Evolutionary conservation across 2,113 vertebrate genomes (phyloP), one percentile per base, ranked within the genome.

Genomic region (Tachysurus vachellii): DNA sequence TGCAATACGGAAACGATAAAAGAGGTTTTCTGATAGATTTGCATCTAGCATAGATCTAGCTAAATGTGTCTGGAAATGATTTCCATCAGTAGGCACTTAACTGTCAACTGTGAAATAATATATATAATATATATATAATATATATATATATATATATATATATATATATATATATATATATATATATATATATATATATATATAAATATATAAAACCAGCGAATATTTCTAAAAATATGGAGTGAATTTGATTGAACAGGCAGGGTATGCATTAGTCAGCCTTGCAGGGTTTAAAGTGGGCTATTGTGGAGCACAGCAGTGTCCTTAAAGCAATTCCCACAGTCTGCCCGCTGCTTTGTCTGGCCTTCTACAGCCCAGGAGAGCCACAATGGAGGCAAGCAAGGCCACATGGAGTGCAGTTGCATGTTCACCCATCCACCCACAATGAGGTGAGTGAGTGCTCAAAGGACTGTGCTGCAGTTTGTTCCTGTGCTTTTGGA

Each of bases 231-330:
- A 61, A 11, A 47, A 77, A 44, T 82, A 23, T 85, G 26, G 66
- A 77, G 62, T 87, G 79, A 76, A 54, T 90, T 57, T 73, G 50
- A 82, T 79, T 85, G 83, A 53, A 13, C 80, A 53, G 12, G n/a
- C 68, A 61, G 53, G 28, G 64, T 26, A 50, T 64, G 53, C 62
- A 83, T 89, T 71, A 71, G 80, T 59, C 86, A 64, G 14, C 59
- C 73, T 85, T 73, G 75, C 64, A 56, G 59, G 64, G 68, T 62
- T 82, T 23, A 71, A 62, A 57, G 54, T 83, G 62, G 76, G 59
- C 73, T 71, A 83, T 88, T 86, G 42, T 86, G 56, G 36, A 75
- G 81, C 61, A 66, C 83, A 88, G 86, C 85, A 79, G 89, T 87
- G 82, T 71, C 79, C 82, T 84, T 83, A 84, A 80, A 84, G 64